Evolutionary conservation across 2,888 invertebrate species (phyloP), one percentile per base, ranked within the genome.

Genomic region (Reticulitermes lucifugus): DNA sequence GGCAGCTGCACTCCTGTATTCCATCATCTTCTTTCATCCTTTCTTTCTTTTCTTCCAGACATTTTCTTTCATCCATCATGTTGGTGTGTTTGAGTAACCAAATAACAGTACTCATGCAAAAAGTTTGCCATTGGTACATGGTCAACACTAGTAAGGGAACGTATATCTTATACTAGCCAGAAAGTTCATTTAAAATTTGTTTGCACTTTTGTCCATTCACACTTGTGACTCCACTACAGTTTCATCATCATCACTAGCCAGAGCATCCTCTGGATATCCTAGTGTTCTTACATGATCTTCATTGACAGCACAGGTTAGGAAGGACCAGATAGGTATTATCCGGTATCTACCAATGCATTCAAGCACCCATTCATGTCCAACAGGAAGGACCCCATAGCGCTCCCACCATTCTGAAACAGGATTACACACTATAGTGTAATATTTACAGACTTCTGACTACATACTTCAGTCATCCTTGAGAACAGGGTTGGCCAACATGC

Each of bases 291-390:
- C 22, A 5, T 65, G 46, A 0, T 81, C 81, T 43, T 70, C 81
- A 65, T 18, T 70, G 43, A 70, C 43, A 65, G 41, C n/a, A 18
- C 25, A 70, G 22, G 65, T 46, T 41, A 81, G 25, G 25, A 65
- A 70, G 18, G 41, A 18, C 81, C 81, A 81, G 10, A 81, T 65
- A n/a, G 81, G 81, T 14, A 81, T 43, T 41, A 81, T 46, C 22
- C 65, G 60, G 43, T 81, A 70, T n/a, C 81, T 81, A 18, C 81
- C 81, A 81, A 81, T 81, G n/a, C 81, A 25, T 25, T 81, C 81
- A 41, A 81, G 70, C 41, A 70, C 81, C 81, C 81, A 81, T 46
- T 81, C 81, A 46, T 81, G 81, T 43, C 43, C 70, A 6, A 81
- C 12, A 21, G 81, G 60, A 25, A 81, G 41, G 14, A 70, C 70